Evolutionary conservation across 2,888 invertebrate genomes (phyloP).

Genomic region (Lissonota sp.): DNA sequence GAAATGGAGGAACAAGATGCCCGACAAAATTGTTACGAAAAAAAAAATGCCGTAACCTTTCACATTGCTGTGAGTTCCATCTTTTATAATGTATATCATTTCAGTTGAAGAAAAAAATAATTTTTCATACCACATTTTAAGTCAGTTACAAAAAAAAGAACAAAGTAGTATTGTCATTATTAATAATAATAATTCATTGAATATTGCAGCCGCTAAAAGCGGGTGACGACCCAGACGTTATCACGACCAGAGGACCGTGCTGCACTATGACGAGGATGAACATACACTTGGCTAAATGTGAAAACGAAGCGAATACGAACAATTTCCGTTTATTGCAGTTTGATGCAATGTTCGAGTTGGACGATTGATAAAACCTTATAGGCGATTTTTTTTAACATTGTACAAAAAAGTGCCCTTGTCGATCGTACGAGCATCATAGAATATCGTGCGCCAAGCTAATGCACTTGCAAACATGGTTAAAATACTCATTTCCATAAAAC

Average conservation of each 20-base stretch:
- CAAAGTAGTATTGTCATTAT: too few relatives aligned
- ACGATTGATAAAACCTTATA: slow-evolving; percentile 95
- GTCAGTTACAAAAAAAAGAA: too few relatives aligned
- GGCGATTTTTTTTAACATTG: slow-evolving; percentile 91
- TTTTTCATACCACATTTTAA: background rate
- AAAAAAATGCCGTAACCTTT: slow-evolving; percentile 78
- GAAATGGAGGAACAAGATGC: slow-evolving; percentile 88
- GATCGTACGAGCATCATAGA: slow-evolving; percentile 76
- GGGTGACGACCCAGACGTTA: slow-evolving; percentile 59
- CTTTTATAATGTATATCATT: background rate
- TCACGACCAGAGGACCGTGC: slow-evolving; percentile 49
- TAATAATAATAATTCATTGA: background rate
- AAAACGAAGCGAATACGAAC: slow-evolving; percentile 14
- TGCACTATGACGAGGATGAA: slow-evolving; percentile 34
- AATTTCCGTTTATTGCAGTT: slow-evolving; percentile 76
- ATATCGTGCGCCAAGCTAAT: slow-evolving; percentile 80
- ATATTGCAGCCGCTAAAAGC: slow-evolving; percentile 24
- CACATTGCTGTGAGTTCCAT: slow-evolving; percentile 78
- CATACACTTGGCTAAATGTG: background rate
- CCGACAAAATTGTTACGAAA: slow-evolving; percentile 85
- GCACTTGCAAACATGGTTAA: slow-evolving; percentile 76
- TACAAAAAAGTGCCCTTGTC: slow-evolving; percentile 87
- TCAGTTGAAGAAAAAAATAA: background rate
- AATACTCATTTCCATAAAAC: slow-evolving; percentile 56
- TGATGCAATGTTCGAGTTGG: slow-evolving; percentile 90